Base-by-base conservation (phyloP, 2,888 invertebrate species). In the Habroteleia sp. region DNA sequence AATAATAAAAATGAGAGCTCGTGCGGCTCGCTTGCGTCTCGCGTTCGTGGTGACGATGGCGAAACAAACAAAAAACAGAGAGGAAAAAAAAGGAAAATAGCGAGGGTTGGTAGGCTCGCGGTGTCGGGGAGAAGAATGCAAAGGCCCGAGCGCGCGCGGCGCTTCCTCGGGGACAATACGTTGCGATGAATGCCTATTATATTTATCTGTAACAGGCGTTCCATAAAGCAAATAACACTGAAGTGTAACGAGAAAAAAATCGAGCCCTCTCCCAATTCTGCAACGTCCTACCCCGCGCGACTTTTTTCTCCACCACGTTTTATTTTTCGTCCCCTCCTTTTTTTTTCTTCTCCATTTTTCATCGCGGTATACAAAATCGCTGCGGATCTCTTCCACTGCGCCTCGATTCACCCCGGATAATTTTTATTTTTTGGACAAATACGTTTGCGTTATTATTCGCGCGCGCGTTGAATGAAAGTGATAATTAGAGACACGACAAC, bases 131-230 rank as follows among this genome's bases (percentile, higher is more conserved):
- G 82, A 85, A 84, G 85, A 84, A 85, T 85, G 85, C 83, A 87
- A 86, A 86, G 86, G 85, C 86, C 83, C 84, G 78, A 81, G 81
- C 84, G 83, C 83, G 82, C 81, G 79, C 82, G 84, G 83, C 84
- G 86, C 85, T 87, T 87, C 87, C 85, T 84, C 83, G 83, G 82
- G 85, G 83, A 88, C 88, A 88, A 88, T 87, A 84, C 86, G 86
- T 82, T 82, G 83, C 85, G 84, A 86, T 88, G 88, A 88, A 88
- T 88, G 87, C 87, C 88, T 87, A 88, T 88, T 88, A 87, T 88
- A 88, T 88, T 88, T 88, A 88, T 87, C 86, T 88, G 87, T 87
- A 87, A 87, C 87, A 87, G 87, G 86, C 88, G 88, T 87, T 87
- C 84, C 87, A 87, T 87, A 87, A 87, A 87, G 86, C 87, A 87